Evolutionary conservation across 2,888 invertebrate genomes (phyloP).

Genomic region (Xanthostigma xanthostigma): DNA sequence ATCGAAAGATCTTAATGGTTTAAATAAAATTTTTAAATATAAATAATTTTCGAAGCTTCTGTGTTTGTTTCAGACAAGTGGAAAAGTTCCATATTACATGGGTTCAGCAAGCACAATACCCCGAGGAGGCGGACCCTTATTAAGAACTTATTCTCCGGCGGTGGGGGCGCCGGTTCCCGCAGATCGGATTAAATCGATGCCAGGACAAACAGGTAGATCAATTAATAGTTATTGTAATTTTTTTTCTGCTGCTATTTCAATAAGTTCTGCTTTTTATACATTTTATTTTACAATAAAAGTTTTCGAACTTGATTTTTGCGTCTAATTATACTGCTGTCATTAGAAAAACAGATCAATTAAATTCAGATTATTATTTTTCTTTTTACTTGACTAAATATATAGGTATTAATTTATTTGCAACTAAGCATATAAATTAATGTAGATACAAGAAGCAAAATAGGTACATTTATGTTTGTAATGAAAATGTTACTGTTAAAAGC

Average conservation of each 20-base stretch:
- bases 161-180: slow-evolving; percentile 39
- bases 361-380: neutral
- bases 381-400: neutral
- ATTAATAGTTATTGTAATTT: slow-evolving; percentile 3
- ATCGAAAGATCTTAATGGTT: neutral
- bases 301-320: neutral
- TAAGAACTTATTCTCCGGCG: slow-evolving; percentile 53
- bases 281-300: neutral
- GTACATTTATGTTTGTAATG: too few species aligned
- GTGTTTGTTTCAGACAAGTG: slow-evolving; percentile 31
- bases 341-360: too few species aligned
- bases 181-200: slow-evolving; percentile 38
- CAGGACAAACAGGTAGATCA: slow-evolving; percentile 29
- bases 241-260: too few species aligned
- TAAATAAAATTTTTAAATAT: neutral
- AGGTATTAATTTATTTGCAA: slow-evolving; percentile 1
- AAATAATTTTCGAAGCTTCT: neutral
- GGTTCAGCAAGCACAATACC: slow-evolving; percentile 49
- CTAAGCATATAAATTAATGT: neutral
- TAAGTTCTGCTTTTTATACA: neutral
- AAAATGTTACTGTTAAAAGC: too few species aligned
- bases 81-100: slow-evolving; percentile 55
- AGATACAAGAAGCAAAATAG: too few species aligned
- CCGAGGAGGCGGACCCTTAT: slow-evolving; percentile 45
- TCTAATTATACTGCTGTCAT: too few species aligned